Evolutionary conservation across 2,888 invertebrate genomes (phyloP).

Genomic region (Hirtodrosophila alboralis): DNA sequence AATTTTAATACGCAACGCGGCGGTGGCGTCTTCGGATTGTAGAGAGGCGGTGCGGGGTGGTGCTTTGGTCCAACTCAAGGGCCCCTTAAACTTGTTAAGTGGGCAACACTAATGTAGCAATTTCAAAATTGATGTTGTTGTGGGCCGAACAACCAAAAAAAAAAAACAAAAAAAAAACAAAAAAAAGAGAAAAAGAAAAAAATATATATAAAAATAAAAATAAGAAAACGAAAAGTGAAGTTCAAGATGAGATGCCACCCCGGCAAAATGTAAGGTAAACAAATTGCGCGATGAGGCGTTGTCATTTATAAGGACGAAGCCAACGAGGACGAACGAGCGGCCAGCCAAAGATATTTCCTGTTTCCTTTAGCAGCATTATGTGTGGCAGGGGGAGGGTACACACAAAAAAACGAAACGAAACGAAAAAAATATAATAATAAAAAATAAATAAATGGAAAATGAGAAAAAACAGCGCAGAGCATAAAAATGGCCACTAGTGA

Average conservation of each 20-base stretch:
- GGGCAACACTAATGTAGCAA: conserved; percentile 82
- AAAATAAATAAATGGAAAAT: conserved; percentile 80
- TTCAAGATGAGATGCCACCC: conserved; percentile 19
- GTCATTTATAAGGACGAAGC: conserved; percentile 73
- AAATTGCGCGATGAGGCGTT: conserved; percentile 83
- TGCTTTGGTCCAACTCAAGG: conserved; percentile 31
- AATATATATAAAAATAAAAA: neutral
- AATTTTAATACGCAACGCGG: conserved; percentile 81
- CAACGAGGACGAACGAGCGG: conserved; percentile 40
- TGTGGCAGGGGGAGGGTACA: conserved; percentile 1
- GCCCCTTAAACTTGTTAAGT: conserved; percentile 81
- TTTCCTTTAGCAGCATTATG: conserved; percentile 30
- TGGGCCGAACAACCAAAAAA: conserved; percentile 21
- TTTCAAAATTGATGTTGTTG: conserved; percentile 79
- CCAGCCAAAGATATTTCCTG: conserved; percentile 75
- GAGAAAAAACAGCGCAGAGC: conserved; percentile 50
- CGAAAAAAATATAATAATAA: conserved; percentile 67
- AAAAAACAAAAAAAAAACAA: conserved; percentile 11
- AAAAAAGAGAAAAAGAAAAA: neutral
- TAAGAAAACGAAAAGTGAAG: conserved; percentile 18
- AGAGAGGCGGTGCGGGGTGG: conserved; percentile 3
- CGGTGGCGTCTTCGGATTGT: conserved; percentile 16
- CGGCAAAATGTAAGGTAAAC: conserved; percentile 73
- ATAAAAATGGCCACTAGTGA: conserved; percentile 63
- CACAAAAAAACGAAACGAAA: conserved; percentile 1